Evolutionary conservation across 2,113 vertebrate genomes (phyloP).

Genomic region (Sigmodon hispidus): DNA sequence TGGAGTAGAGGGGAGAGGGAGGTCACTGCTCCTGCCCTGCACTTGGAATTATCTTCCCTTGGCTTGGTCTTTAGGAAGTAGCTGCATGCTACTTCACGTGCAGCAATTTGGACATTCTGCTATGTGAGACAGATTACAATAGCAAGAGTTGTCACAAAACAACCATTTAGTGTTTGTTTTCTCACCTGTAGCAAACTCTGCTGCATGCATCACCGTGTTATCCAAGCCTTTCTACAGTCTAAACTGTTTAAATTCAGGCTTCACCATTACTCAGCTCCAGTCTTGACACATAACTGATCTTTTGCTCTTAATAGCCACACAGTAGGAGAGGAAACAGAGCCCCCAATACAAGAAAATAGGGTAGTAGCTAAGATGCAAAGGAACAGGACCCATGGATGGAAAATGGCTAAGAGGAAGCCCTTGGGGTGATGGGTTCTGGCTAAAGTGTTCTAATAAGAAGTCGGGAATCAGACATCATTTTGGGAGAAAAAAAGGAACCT

Average conservation of each 20-base stretch:
- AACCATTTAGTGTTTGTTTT: neutral
- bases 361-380: neutral
- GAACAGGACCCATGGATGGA: neutral
- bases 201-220: neutral
- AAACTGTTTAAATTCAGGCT: neutral
- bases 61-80: neutral
- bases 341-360: neutral
- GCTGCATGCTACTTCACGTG: neutral
- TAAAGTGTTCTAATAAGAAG: neutral
- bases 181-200: neutral
- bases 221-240: neutral
- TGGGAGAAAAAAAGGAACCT: too few species aligned
- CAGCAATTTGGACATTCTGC: neutral
- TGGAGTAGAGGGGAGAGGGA: neutral
- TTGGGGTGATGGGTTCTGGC: neutral
- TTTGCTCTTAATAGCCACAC: neutral
- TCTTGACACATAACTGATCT: neutral
- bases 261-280: neutral
- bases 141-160: neutral
- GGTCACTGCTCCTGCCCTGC: neutral
- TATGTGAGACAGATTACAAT: neutral
- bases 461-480: neutral
- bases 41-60: neutral
- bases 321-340: neutral
- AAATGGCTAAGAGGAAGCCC: neutral